phyloP scores from a whole-genome alignment of 2,113 vertebrate genomes.

The Seriola dumerili region DNA sequence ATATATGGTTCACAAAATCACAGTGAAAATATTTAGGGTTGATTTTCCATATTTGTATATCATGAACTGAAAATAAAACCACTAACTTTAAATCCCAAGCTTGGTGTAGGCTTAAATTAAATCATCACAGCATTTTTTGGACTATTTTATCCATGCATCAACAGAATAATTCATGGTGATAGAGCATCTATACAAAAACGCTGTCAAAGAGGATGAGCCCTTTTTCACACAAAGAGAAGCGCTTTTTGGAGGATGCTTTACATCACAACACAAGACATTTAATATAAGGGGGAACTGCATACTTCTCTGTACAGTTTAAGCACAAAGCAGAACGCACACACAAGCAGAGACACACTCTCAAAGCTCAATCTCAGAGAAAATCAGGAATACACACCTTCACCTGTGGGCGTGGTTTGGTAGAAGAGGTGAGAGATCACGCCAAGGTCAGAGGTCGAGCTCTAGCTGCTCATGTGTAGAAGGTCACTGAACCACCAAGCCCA shows the following conservation, averaged over 20 bases:
- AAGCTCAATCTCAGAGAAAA: constrained; percentile 22
- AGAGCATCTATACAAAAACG: background rate
- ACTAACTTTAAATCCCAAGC: background rate
- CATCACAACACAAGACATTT: background rate
- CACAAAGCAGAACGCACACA: background rate
- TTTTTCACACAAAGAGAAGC: background rate
- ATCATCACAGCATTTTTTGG: background rate
- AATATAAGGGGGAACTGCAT: background rate
- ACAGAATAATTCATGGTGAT: background rate
- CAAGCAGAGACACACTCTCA: background rate
- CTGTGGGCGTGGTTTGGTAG: constrained; percentile 74
- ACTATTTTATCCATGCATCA: background rate
- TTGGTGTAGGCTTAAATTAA: background rate
- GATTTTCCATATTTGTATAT: too few species aligned
- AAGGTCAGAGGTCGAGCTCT: constrained; percentile 72
- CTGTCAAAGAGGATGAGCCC: background rate
- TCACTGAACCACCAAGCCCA: constrained; percentile 67
- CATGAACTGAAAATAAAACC: too few species aligned
- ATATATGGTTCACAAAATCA: too few species aligned
- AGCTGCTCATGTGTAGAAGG: constrained; percentile 77
- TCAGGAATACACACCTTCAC: constrained; percentile 76
- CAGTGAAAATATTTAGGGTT: too few species aligned
- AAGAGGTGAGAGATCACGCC: constrained; percentile 77
- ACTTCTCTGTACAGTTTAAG: background rate
- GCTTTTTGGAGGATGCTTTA: background rate